These are phyloP conservation scores for Venustaconcha ellipsiformis DNA, from an alignment of 1,140 invertebrate species.

Conservation along the genomic window DNA sequence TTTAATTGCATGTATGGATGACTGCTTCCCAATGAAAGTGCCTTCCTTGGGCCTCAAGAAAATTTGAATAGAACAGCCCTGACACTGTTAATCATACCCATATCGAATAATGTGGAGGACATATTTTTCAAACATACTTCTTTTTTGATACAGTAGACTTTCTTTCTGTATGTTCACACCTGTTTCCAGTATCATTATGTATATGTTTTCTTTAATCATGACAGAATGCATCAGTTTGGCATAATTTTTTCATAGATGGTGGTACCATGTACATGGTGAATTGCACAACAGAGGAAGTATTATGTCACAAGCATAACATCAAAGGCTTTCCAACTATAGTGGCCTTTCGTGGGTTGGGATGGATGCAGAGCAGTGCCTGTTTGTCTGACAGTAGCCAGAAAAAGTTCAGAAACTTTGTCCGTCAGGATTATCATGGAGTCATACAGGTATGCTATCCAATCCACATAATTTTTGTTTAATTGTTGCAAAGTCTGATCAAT, in stretches of 20 bases:
- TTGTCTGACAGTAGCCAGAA: slow-evolving; percentile 17
- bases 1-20: too few species aligned
- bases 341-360: slow-evolving; percentile 43
- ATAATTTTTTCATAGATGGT: slow-evolving; percentile 34
- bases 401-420: slow-evolving; percentile 23
- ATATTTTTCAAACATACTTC: too few species aligned
- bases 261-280: slow-evolving; percentile 44
- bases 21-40: too few species aligned
- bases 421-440: slow-evolving; percentile 48
- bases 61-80: too few species aligned
- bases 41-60: too few species aligned
- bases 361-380: slow-evolving; percentile 32
- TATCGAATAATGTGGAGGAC: too few species aligned
- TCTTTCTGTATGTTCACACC: too few species aligned
- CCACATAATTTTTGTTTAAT: neutral
- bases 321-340: slow-evolving; percentile 42
- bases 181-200: neutral
- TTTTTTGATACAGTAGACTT: too few species aligned
- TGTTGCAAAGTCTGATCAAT: too few species aligned
- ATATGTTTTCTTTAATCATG: neutral
- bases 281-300: slow-evolving; percentile 33
- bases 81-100: too few species aligned
- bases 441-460: slow-evolving; percentile 27
- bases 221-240: neutral
- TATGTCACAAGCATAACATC: slow-evolving; percentile 35